phyloP scores from a whole-genome alignment of 2,888 invertebrate species.

The Hydrotaea cyrtoneurina region DNA sequence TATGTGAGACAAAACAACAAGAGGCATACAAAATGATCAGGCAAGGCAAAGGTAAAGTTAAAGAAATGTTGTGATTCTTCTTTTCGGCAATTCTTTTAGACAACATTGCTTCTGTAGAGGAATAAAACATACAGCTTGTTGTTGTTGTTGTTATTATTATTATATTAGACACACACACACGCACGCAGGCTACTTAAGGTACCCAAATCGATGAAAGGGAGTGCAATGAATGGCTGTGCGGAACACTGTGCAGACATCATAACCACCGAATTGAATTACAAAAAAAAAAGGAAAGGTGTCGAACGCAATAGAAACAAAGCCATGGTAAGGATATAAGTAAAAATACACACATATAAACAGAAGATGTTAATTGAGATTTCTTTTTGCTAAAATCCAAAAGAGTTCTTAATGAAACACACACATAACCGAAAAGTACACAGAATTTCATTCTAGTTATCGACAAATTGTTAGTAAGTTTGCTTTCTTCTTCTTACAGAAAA shows the following conservation, averaged over 20 bases:
- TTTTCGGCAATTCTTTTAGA: neutral
- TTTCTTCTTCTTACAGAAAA: neutral
- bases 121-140: too few species aligned
- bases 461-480: conserved; percentile 65
- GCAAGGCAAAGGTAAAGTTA: neutral
- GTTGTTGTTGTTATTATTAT: too few species aligned
- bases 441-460: conserved; percentile 50
- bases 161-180: conserved; percentile 2
- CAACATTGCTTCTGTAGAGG: too few species aligned
- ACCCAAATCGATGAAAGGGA: neutral
- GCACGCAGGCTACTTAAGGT: neutral
- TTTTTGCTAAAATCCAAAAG: neutral
- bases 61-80: neutral
- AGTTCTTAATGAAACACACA: conserved; percentile 47
- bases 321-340: neutral
- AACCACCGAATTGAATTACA: neutral
- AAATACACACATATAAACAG: neutral
- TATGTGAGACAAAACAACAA: conserved; percentile 13
- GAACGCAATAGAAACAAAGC: too few species aligned
- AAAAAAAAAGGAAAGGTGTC: neutral
- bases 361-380: too few species aligned
- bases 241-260: neutral
- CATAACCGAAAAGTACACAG: neutral
- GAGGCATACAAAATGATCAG: neutral
- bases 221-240: conserved; percentile 23